phyloP scores from a whole-genome alignment of 2,113 vertebrate species.

The Psephotus haematonotus region DNA sequence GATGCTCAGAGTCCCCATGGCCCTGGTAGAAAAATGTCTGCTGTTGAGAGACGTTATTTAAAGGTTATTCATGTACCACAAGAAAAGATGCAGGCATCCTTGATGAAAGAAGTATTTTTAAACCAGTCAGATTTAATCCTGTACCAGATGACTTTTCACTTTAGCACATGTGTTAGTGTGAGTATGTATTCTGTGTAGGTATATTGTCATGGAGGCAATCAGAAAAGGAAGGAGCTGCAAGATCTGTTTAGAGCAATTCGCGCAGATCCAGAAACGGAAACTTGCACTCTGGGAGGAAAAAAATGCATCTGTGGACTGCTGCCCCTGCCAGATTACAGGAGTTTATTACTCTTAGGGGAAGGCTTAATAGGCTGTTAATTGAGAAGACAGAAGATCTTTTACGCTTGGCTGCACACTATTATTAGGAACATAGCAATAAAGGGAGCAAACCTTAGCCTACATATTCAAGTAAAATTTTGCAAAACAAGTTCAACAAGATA shows the following conservation, averaged over 20 bases:
- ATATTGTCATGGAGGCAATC: background rate
- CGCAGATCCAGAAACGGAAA: background rate
- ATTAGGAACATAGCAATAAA: slow-evolving; percentile 57
- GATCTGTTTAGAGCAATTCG: background rate
- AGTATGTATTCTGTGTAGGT: background rate
- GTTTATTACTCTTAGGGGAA: slow-evolving; percentile 69
- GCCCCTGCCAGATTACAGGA: slow-evolving; percentile 53
- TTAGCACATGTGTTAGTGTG: background rate
- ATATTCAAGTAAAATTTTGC: slow-evolving; percentile 47
- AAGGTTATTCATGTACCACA: background rate
- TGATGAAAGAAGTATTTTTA: background rate
- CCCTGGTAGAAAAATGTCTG: background rate
- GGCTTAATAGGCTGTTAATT: slow-evolving; percentile 68
- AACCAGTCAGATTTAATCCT: background rate
- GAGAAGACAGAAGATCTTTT: slow-evolving; percentile 69
- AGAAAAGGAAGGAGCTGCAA: background rate
- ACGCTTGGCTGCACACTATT: slow-evolving; percentile 56
- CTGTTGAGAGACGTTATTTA: background rate
- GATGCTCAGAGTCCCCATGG: background rate
- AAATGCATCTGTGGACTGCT: slow-evolving; percentile 15
- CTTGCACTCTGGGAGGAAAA: background rate
- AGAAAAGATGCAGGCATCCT: background rate
- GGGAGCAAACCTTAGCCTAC: slow-evolving; percentile 56
- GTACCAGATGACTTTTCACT: background rate
- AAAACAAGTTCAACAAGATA: slow-evolving; percentile 51